Conservation (phyloP, 1,140 invertebrate species). For the Camponotus vicinus region DNA sequence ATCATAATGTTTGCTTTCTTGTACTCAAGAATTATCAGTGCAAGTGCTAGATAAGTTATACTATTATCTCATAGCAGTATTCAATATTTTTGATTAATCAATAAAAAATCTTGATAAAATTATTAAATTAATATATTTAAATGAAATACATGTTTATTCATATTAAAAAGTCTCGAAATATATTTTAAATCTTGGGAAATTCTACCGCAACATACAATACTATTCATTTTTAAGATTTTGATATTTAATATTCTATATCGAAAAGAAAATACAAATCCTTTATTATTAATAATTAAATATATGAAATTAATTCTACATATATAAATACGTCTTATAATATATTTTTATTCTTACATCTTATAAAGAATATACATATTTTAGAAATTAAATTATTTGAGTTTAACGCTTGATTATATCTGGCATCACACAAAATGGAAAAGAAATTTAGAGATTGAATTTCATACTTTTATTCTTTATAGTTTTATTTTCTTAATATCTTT, state of each 20-base stretch:
- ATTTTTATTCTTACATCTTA: background rate
- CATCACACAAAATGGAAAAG: no score
- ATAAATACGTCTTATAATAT: background rate
- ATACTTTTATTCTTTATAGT: no score
- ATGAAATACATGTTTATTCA: background rate
- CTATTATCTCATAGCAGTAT: slow-evolving; percentile 27
- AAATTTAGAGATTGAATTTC: no score
- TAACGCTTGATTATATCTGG: no score
- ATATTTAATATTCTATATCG: background rate
- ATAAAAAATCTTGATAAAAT: slow-evolving; percentile 19
- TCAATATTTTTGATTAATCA: slow-evolving; percentile 28
- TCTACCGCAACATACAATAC: background rate
- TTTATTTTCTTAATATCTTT: no score
- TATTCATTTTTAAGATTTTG: background rate
- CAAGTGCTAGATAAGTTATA: slow-evolving; percentile 59
- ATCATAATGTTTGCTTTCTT: slow-evolving; percentile 56
- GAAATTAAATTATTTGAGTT: background rate
- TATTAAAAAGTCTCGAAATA: slow-evolving; percentile 1
- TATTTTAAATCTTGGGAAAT: background rate
- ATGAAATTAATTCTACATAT: background rate
- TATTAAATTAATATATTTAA: background rate
- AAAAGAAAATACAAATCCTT: background rate
- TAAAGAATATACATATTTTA: background rate
- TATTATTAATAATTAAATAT: background rate
- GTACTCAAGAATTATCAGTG: slow-evolving; percentile 35